Evolutionary conservation across 2,888 invertebrate genomes (phyloP).

Genomic region (Drosophila greeni): DNA sequence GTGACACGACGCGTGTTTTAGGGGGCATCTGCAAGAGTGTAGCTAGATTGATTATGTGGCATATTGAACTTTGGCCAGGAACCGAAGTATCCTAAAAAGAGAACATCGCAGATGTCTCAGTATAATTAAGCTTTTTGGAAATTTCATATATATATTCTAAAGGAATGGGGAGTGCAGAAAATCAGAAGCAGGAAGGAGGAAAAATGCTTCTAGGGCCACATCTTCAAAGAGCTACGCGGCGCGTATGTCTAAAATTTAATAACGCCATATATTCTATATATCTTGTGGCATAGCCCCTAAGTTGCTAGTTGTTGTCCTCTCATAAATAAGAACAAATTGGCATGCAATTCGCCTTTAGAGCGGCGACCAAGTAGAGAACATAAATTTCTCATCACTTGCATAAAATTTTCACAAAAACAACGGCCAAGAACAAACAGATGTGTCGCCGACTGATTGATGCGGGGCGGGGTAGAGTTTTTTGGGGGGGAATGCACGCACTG

Average conservation of each 20-base stretch:
- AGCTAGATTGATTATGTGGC: constrained; percentile 34
- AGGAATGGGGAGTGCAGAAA: neutral
- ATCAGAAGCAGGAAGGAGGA: neutral
- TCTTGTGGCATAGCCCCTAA: constrained; percentile 5
- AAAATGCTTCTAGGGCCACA: constrained; percentile 7
- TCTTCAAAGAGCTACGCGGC: constrained; percentile 45
- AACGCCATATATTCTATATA: constrained; percentile 39
- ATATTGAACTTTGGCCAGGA: constrained; percentile 31
- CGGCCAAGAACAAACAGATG: constrained; percentile 55
- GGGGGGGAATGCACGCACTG: neutral
- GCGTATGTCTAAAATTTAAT: constrained; percentile 62
- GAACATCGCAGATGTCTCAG: neutral
- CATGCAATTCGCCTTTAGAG: constrained; percentile 63
- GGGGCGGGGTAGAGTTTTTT: constrained; percentile 1
- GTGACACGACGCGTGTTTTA: constrained; percentile 20
- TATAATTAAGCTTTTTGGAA: constrained; percentile 1
- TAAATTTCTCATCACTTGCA: constrained; percentile 74
- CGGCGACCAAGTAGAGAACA: constrained; percentile 57
- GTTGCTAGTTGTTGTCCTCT: constrained; percentile 36
- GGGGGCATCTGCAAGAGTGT: neutral
- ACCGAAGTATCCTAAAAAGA: neutral
- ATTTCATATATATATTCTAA: neutral
- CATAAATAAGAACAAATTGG: constrained; percentile 71
- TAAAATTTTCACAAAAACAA: constrained; percentile 68
- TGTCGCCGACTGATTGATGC: constrained; percentile 48